Evolutionary conservation across 1,140 invertebrate genomes (phyloP), one percentile per base, ranked within the genome.

Genomic region (Drosophila subpulchrella): DNA sequence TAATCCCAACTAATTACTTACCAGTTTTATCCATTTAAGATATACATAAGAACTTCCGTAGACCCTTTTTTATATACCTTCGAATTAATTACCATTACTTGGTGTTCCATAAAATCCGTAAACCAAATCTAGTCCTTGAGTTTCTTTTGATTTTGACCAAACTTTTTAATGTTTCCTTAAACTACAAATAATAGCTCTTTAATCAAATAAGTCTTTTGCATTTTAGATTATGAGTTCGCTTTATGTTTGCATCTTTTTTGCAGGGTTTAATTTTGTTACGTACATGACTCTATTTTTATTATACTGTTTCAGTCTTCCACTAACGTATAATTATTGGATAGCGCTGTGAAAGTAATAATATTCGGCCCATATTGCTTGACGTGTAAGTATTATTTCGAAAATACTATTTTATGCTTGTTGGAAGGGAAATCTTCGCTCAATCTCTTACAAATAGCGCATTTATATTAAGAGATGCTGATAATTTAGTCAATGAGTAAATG

Each of bases 401-500:
- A 68, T 66, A 63, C 60, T 68, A 66, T 66, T 42, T 46, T 30
- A 68, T 65, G 60, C 65, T 53, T 51, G 38, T 42, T 53, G 65
- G 30, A 53, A 65, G 42, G 30, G 38, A 30, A 38, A 46, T 30
- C 53, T 65, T 20, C 12, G 65, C 53, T 53, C 47, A 68, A 66
- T 68, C 65, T 68, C 65, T 68, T 68, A 68, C 47, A 68, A 66
- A 66, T 68, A 68, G 39, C 61, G 38, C 24, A 56, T 50, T 48
- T 55, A 55, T 68, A 53, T 68, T 20, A 44, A 66, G 61, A 66
- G 65, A 68, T 68, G 65, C 12, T 34, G 44, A 20, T 44, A 53
- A 36, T 65, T 68, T 53, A 53, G 65, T 68, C 65, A 68, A 68
- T 68, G 65, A 60, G 61, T 77, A 84, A 81, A 81, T 77, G 73